Base-by-base conservation (phyloP, 2,888 invertebrate genomes). In the Luperina testacea region DNA sequence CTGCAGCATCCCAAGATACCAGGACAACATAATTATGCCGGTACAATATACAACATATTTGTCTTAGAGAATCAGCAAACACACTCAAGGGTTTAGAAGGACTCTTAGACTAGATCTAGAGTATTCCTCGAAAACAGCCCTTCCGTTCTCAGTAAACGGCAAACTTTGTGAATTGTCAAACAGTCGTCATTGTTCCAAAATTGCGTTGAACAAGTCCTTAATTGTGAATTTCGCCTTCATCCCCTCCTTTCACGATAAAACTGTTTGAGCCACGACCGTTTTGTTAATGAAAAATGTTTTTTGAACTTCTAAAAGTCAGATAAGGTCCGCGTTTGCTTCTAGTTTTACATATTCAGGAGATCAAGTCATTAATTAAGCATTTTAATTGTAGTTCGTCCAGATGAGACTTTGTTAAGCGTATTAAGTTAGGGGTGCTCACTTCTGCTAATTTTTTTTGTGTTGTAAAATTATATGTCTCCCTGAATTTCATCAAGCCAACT, bases 271-370 rank as follows among this genome's bases (percentile, higher is more conserved):
- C 32, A 42, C 72, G 38, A 15, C 79, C 80, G 80, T 85, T 87
- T 87, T 72, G 79, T 78, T 81, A 88, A 85, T 82, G 87, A 88
- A 88, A 87, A 88, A 85, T 88, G 89, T 85, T 88, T 85, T 82
- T 86, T 75, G 68, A 71, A 86, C 73, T 86, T 82, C 75, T 84
- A 61, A 86, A 83, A 84, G 75, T 67, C 73, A 84, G 85, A 78
- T 87, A 84, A 87, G 81, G 78, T 70, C 48, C 77, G 72, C 59
- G 69, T 76, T 42, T 75, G 72, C 85, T 72, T 64, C 78, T 81
- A 84, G 85, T 85, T 85, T 85, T 87, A 87, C 85, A 87, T 85
- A 84, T 85, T 87, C 78, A 81, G 42, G 77, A 82, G 87, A 85
- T 87, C 69, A 77, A 72, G 84, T n/a, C 81, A 85, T 87, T 85